These are phyloP conservation scores for Pipistrellus pygmaeus DNA, from an alignment of 2,797 vertebrate genomes.

Conservation along the genomic window DNA sequence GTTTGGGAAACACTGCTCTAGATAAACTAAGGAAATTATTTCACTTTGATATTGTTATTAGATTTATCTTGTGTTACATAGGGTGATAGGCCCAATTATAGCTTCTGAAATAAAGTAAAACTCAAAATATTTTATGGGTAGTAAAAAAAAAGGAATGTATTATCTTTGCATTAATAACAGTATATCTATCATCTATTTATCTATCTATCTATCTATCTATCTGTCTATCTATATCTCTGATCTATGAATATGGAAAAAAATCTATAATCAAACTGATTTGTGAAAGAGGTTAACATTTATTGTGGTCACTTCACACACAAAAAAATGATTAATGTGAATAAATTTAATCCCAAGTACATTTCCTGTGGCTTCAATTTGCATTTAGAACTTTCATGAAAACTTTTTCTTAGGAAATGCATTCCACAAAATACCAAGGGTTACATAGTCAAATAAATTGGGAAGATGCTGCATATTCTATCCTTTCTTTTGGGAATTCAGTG, in stretches of 20 bases:
- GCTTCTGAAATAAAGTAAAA: slow-evolving; percentile 36
- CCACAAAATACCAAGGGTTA: not conserved
- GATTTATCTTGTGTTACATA: not conserved
- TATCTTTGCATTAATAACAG: not conserved
- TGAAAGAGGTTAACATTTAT: not conserved
- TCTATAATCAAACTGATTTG: not conserved
- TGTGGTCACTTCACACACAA: not conserved
- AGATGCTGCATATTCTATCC: not conserved
- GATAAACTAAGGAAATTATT: not conserved
- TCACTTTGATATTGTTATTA: slow-evolving; percentile 8
- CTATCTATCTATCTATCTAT: not conserved
- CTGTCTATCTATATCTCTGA: not conserved
- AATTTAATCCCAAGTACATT: not conserved
- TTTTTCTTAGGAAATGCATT: not conserved
- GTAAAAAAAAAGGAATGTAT: not conserved
- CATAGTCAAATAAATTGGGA: not conserved
- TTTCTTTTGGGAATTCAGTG: not conserved
- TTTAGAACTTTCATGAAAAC: not conserved
- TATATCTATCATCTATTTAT: not conserved
- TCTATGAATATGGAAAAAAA: not conserved
- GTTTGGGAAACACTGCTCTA: not conserved
- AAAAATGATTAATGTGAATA: not conserved
- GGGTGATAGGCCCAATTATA: not conserved
- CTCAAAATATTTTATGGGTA: not conserved
- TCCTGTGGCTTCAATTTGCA: not conserved